These are phyloP conservation scores for Halyomorpha halys DNA, from an alignment of 1,140 invertebrate genomes.

Conservation along the genomic window DNA sequence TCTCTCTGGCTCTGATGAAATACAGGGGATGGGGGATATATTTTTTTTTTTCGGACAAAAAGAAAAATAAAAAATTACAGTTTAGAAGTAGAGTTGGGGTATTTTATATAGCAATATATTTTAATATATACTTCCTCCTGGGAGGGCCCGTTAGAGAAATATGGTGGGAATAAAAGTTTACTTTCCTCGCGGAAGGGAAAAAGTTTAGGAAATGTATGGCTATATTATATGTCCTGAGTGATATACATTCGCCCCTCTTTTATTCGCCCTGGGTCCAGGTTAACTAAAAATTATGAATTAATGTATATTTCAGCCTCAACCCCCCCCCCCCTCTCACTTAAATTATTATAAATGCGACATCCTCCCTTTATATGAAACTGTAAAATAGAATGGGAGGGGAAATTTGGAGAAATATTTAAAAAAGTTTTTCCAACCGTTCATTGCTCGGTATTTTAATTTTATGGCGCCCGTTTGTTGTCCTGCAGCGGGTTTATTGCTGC, in stretches of 20 bases:
- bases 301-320: background rate
- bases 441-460: too few species aligned
- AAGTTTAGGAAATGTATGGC: constrained; percentile 18
- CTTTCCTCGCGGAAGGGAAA: constrained; percentile 1
- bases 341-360: constrained; percentile 11
- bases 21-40: background rate
- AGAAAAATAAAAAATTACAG: constrained; percentile 17
- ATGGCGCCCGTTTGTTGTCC: too few species aligned
- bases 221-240: constrained; percentile 18
- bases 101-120: constrained; percentile 17
- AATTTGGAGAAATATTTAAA: too few species aligned
- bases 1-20: background rate
- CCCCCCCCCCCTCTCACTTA: background rate
- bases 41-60: background rate
- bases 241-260: constrained; percentile 4
- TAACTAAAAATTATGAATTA: constrained; percentile 19
- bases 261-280: background rate
- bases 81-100: constrained; percentile 16
- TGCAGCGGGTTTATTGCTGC: too few species aligned
- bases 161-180: constrained; percentile 17
- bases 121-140: constrained; percentile 14
- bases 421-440: too few species aligned
- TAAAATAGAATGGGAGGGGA: background rate
- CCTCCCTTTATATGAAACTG: background rate
- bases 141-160: constrained; percentile 16